Evolutionary conservation across 2,797 vertebrate species (phyloP), one percentile per base, ranked within the genome.

Genomic region (Lutjanus argentimaculatus): DNA sequence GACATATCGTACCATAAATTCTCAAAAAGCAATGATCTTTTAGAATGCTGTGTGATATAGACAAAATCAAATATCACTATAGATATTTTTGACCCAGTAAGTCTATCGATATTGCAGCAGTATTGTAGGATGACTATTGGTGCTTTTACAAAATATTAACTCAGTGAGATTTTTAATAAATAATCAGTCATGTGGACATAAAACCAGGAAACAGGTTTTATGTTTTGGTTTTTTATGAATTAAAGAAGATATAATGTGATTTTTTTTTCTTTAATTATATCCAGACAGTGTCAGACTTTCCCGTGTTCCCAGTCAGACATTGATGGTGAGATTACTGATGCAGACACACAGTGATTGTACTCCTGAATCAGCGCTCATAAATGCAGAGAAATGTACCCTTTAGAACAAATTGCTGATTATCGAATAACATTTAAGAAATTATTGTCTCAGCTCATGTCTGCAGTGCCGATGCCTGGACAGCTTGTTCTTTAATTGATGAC

Each of bases 401-500:
- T 58, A 57, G 10, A 67, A 43, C 58, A 42, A 85, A 79, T 48
- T 36, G 55, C 46, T 71, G 36, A 81, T 81, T 45, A 75, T 72
- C 19, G 40, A 79, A 40, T 65, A 79, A 55, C 45, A 65, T 73
- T 68, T 61, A 46, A 64, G 43, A 55, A 65, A 56, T 82, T 7
- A 63, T 68, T 53, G 13, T 80, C 75, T 65, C 48, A n/a, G 48
- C 21, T 75, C 46, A 19, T 9, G 40, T 72, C 45, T 53, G 45
- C 40, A 0, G n/a, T 14, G 40, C 40, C 25, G 48, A 62, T 67
- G 63, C 72, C 25, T 69, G 61, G 62, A 76, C 64, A 57, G 59
- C 51, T 64, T 68, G 22, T 66, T 77, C 21, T 82, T 76, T 49
- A 63, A 73, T 71, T 48, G 36, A 70, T 77, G 71, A 58, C 80